Base-by-base conservation (phyloP, 2,113 vertebrate genomes). In the Pelecanoides urinatrix region DNA sequence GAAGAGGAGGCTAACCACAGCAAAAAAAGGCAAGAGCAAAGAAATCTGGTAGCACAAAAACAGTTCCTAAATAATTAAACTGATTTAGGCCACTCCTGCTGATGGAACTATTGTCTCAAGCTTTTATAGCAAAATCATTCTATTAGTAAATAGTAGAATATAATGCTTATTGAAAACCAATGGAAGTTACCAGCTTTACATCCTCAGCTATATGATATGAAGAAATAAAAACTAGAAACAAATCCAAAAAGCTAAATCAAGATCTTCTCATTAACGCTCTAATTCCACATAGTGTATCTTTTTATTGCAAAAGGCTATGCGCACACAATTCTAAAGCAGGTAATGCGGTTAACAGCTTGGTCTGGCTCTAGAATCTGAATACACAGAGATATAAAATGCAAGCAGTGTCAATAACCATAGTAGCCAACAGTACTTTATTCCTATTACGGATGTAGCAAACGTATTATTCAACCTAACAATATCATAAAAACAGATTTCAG, bases 131-230 rank as follows among this genome's bases (percentile, higher is more conserved):
- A 63, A 85, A 68, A 85, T 44, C 4, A 30, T 70, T 79, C 23
- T 40, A 40, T 16, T 40, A 23, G 1, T 72, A 42, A 47, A 21
- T 17, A 88, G 26, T 6, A 59, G 29, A 70, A 52, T 13, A 40
- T 9, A 75, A 47, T 13, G 26, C 10, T 74, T 56, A 55, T 12
- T 65, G 45, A 91, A 92, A 83, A 67, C 12, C 55, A 92, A 15
- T 0, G 1, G 11, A 92, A 81, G 45, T 36, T 49, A 71, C 16
- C 55, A 88, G 36, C 40, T 74, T 73, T 52, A 77, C 9, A 56
- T 58, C n/a, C 38, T 86, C 55, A 66, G 15, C 16, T 80, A 32
- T 4, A 1, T 5, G 11, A 22, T n/a, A 66, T 0, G 0, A 80
- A 76, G 59, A 72, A 88, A 77, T 58, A 45, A 83, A 77, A 55